Evolutionary conservation across 2,113 vertebrate genomes (phyloP).

Genomic region (Corydoras maculifer): DNA sequence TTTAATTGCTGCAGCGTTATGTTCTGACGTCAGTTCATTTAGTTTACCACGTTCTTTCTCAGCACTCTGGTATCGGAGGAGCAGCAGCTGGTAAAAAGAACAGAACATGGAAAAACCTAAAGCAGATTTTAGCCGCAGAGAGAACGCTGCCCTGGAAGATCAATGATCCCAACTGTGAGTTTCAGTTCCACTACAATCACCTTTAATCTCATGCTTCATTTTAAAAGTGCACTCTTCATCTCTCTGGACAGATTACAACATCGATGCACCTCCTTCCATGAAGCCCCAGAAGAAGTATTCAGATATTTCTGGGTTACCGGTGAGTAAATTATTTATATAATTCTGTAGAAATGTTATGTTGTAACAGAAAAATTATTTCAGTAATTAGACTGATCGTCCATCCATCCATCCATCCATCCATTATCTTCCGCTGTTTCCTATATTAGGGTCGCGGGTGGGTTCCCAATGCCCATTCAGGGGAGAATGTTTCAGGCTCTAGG

Average conservation of each 20-base stretch:
- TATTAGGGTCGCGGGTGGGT: no score
- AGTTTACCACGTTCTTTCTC: background rate
- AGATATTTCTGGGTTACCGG: conserved; percentile 91
- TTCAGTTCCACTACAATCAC: conserved; percentile 40
- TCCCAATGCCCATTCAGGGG: no score
- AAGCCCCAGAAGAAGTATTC: conserved; percentile 97
- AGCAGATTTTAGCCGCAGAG: conserved; percentile 93
- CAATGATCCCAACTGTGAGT: conserved; percentile 90
- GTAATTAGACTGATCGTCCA: no score
- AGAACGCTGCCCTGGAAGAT: conserved; percentile 90
- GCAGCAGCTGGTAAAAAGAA: conserved; percentile 97
- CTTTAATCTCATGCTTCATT: background rate
- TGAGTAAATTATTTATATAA: conserved; percentile 57
- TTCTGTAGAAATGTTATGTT: no score
- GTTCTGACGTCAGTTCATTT: background rate
- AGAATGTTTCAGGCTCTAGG: no score
- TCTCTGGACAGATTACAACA: conserved; percentile 78
- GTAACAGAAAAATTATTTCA: no score
- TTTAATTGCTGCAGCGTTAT: no score
- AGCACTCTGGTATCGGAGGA: conserved; percentile 95
- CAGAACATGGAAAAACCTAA: conserved; percentile 97
- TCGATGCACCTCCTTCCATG: conserved; percentile 89
- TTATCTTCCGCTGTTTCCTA: no score
- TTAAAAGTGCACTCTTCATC: background rate
- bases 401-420: no score